A percentile compares a stretch with the other conserved stretches of the same genome.
Evolutionary conservation across 2,113 vertebrate species (phyloP).

Genomic region (Gulo gulo): DNA sequence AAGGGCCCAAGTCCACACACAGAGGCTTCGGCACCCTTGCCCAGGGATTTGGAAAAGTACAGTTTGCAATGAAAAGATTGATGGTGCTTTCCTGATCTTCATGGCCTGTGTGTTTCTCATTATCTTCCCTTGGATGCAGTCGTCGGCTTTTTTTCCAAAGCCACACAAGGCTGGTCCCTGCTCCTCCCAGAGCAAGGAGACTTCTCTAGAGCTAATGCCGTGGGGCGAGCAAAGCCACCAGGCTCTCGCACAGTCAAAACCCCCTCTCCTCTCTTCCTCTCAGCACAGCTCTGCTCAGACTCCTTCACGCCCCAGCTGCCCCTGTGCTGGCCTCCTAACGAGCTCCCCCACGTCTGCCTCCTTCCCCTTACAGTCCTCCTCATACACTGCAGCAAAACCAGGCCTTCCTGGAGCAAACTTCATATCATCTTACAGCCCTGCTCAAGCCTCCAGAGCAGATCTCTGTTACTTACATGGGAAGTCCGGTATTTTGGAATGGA

Average conservation of each 20-base stretch:
- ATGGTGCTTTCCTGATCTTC: constrained; percentile 7
- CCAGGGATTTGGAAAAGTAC: constrained; percentile 21
- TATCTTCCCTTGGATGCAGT: constrained; percentile 22
- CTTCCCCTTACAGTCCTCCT: neutral
- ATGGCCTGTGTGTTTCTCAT: neutral
- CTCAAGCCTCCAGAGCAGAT: neutral
- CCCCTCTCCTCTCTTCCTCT: neutral
- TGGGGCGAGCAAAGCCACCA: neutral
- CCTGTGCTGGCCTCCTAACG: neutral
- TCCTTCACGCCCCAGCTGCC: neutral
- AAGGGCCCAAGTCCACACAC: neutral
- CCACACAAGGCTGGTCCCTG: neutral
- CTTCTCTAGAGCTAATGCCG: neutral
- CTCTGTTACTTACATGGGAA: neutral
- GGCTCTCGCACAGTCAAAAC: neutral
- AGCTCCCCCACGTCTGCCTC: neutral
- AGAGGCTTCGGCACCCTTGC: neutral
- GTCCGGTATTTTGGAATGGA: neutral
- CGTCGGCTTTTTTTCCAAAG: neutral
- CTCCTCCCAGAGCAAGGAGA: neutral
- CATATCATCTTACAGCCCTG: neutral
- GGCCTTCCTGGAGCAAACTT: neutral
- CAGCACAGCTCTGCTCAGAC: neutral
- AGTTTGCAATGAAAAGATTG: constrained; percentile 42
- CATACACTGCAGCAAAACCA: neutral